Conservation (phyloP, 2,888 invertebrate species). For the Metopia argyrocephala region DNA sequence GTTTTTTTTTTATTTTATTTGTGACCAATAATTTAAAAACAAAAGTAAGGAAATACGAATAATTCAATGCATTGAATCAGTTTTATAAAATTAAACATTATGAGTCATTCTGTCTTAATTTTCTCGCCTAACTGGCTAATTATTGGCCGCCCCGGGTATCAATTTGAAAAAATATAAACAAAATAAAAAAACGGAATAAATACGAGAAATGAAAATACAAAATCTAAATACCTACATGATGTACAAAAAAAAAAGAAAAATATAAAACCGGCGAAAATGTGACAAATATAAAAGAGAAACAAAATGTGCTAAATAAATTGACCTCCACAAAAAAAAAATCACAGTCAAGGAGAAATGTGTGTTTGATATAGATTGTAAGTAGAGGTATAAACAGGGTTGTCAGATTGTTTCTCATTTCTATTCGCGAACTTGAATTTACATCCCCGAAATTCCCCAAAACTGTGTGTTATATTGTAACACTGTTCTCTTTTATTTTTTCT, state of each 20-base stretch:
- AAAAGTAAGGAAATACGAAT: neutral
- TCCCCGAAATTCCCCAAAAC: too few species aligned
- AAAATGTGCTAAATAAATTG: conserved; percentile 27
- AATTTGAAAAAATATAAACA: neutral
- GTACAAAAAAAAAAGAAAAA: conserved; percentile 1
- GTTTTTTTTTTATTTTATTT: neutral
- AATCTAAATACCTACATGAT: conserved; percentile 30
- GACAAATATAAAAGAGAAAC: neutral
- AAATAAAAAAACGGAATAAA: conserved; percentile 9
- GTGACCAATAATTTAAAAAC: neutral
- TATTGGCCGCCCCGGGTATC: neutral
- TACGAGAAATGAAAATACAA: conserved; percentile 11
- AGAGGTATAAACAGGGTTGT: too few species aligned
- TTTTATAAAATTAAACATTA: conserved; percentile 46
- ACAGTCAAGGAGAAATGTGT: conserved; percentile 35
- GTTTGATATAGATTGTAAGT: too few species aligned
- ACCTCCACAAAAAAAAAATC: conserved; percentile 25
- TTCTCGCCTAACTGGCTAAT: neutral
- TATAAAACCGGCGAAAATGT: conserved; percentile 41
- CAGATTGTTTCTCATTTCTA: too few species aligned
- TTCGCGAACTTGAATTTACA: too few species aligned
- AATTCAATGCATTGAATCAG: conserved; percentile 37
- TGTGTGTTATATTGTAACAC: too few species aligned
- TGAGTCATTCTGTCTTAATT: conserved; percentile 28
- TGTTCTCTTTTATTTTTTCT: too few species aligned